A percentile compares a stretch with the other conserved stretches of the same genome.
Conservation (phyloP, 2,113 vertebrate species). For the Glaucidium brasilianum region DNA sequence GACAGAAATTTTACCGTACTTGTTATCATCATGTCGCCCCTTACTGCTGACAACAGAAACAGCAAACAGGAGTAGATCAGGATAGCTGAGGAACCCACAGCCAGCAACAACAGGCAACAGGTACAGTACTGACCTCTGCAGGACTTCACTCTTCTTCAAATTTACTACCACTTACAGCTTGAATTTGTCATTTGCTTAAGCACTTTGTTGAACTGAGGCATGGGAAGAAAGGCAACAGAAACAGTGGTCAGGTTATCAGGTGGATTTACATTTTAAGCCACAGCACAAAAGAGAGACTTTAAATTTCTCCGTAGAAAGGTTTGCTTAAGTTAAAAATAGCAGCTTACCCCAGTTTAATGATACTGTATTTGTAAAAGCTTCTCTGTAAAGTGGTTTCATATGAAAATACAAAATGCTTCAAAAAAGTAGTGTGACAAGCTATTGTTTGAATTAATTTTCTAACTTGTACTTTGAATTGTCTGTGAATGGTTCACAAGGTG, state of each 20-base stretch:
- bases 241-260: not conserved
- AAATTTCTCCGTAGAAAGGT: not conserved
- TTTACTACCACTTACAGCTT: not conserved
- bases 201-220: not conserved
- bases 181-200: not conserved
- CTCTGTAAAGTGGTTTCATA: not conserved
- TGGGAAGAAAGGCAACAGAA: not conserved
- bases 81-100: not conserved
- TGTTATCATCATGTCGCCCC: accelerated
- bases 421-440: not conserved
- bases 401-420: not conserved
- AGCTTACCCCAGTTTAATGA: not conserved
- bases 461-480: not conserved
- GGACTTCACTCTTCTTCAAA: not conserved
- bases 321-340: not conserved
- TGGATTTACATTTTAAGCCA: not conserved
- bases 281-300: not conserved
- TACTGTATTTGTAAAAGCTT: not conserved
- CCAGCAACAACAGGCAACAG: not conserved
- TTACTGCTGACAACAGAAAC: accelerated
- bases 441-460: not conserved
- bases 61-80: not conserved
- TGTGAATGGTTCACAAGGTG: not conserved
- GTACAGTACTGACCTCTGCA: not conserved
- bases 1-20: not conserved